Conservation (phyloP, 2,797 vertebrate species). For the Chloroceryle inda region DNA sequence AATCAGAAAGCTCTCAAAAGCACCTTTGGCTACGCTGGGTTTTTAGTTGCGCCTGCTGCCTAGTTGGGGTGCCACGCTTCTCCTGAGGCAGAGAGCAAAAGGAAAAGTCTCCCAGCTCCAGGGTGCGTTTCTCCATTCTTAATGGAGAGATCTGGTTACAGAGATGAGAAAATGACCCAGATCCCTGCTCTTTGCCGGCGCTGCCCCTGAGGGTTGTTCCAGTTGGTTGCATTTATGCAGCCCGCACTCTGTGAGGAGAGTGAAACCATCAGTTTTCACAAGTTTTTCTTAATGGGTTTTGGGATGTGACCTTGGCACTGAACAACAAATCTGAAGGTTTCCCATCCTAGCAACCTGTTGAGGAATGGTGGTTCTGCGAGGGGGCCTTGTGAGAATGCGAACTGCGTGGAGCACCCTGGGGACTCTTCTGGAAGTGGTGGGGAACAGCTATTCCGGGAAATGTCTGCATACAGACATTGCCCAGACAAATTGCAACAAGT, state of each 20-base stretch:
- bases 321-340: not conserved
- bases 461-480: not conserved
- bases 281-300: not conserved
- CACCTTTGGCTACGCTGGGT: not conserved
- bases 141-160: not conserved
- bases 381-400: not conserved
- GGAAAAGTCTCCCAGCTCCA: not conserved
- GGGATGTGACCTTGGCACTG: not conserved
- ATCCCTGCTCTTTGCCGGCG: not conserved
- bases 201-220: not conserved
- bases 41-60: not conserved
- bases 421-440: not conserved
- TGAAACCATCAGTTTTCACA: not conserved
- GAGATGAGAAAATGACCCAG: not conserved
- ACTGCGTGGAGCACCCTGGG: not conserved
- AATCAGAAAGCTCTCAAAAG: not conserved
- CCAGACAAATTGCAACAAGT: too few relatives aligned
- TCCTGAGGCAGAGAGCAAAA: not conserved
- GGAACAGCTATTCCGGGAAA: not conserved
- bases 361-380: not conserved
- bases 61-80: not conserved
- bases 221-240: not conserved
- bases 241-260: not conserved
- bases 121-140: not conserved
- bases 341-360: not conserved